A percentile compares a stretch with the other conserved stretches of the same genome.
These are phyloP conservation scores for Timema cristinae DNA, from an alignment of 2,888 invertebrate species.

Conservation along the genomic window DNA sequence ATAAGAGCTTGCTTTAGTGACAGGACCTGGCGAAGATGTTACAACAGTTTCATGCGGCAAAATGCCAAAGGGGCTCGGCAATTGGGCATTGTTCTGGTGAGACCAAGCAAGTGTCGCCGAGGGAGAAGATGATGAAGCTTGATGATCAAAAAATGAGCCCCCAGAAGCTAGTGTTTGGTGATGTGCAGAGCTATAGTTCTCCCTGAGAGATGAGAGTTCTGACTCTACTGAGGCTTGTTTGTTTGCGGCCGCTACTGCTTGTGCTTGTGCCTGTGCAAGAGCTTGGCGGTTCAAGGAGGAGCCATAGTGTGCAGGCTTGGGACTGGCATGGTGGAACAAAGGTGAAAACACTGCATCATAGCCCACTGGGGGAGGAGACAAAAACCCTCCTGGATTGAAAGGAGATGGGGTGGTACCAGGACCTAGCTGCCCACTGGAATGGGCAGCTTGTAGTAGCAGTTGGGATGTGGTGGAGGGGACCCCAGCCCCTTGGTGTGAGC, in stretches of 20 bases:
- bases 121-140: conserved; percentile 50
- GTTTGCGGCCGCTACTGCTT: conserved; percentile 39
- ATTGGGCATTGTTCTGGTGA: conserved; percentile 61
- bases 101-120: conserved; percentile 59
- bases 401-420: conserved; percentile 55
- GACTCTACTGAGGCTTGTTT: conserved; percentile 55
- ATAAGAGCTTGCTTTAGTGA: conserved; percentile 54
- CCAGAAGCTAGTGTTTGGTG: conserved; percentile 59
- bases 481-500: conserved; percentile 27
- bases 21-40: conserved; percentile 57
- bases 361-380: conserved; percentile 70
- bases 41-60: conserved; percentile 74
- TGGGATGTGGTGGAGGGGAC: conserved; percentile 57
- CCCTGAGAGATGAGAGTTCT: conserved; percentile 55
- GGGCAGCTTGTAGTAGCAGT: conserved; percentile 58
- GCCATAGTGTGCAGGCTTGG: conserved; percentile 70
- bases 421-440: conserved; percentile 53
- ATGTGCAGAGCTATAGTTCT: conserved; percentile 50
- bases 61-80: conserved; percentile 72
- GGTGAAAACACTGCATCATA: conserved; percentile 82
- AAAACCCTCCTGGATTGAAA: conserved; percentile 66
- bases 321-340: conserved; percentile 72
- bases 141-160: conserved; percentile 62
- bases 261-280: conserved; percentile 26
- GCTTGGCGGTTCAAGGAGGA: conserved; percentile 49